Base-by-base conservation (phyloP, 2,113 vertebrate species). In the Loxodonta africana region DNA sequence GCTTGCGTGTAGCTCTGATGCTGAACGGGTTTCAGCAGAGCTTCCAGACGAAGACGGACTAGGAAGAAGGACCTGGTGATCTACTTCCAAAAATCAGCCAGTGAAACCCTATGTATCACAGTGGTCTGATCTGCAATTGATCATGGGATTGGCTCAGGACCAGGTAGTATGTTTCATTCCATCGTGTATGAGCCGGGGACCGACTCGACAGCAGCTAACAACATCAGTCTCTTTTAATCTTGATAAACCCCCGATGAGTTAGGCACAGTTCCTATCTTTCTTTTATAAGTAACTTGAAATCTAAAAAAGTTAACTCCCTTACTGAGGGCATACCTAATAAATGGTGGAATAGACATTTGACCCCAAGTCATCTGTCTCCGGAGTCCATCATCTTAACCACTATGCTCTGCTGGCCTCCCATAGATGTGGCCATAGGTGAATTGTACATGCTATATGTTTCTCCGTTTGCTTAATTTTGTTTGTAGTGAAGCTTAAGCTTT, bases 381-480 rank as follows among this genome's bases (percentile, higher is more conserved):
- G 80, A 82, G 28, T 57, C 53, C 53, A 57, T 57, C 15, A 12
- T 57, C 53, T 57, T 57, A 57, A 30, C 69, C 69, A 21, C 28
- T 12, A 8, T 57, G 80, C 60, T 67, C 10, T 10, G 41, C 51
- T 37, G 65, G 82, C 28, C 78, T 46, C 57, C 81, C 15, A 3
- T 57, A 83, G 51, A 71, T 20, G 33, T 8, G 1, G 63, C 78
- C 3, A 21, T 69, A 87, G 37, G 41, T 48, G 51, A 37, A 28
- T 6, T 1, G 1, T 60, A 7, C 33, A 3, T 3, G 1, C 7
- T 4, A 0, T 28, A 1, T 1, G 6, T 20, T 12, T 83, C n/a
- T 82, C 41, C 6, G 17, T 41, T n/a, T 41, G 4, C 6, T 11
- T 25, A 51, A 15, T 62, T 73, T 63, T 74, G 33, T 33, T 69